Conservation (phyloP, 2,113 vertebrate species). For the Myodes glareolus region DNA sequence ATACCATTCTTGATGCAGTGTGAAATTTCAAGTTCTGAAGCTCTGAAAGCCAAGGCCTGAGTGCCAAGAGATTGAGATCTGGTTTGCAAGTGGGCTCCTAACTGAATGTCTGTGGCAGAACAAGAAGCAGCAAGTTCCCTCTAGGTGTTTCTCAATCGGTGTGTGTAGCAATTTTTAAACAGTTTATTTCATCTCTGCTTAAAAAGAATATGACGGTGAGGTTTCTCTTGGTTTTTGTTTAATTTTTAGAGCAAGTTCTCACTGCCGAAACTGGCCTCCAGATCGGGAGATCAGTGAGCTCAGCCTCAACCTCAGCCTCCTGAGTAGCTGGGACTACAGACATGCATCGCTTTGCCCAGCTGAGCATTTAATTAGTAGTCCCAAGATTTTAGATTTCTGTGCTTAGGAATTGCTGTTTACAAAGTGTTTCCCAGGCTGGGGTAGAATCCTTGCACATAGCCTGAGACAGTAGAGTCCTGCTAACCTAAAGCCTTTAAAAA, state of each 20-base stretch:
- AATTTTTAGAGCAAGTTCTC: neutral
- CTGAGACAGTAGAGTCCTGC: neutral
- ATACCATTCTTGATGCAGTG: neutral
- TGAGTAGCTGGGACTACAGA: neutral
- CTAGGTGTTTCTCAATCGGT: neutral
- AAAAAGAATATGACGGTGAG: neutral
- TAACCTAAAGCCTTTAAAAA: neutral
- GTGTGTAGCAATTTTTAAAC: neutral
- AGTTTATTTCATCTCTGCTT: neutral
- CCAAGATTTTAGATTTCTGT: neutral
- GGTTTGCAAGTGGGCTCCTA: neutral
- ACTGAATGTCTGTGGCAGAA: neutral
- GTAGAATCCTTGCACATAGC: neutral
- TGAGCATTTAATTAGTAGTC: neutral
- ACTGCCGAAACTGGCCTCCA: neutral
- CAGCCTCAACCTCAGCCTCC: neutral
- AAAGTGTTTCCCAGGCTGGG: neutral
- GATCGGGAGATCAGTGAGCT: neutral
- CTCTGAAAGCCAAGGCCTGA: neutral
- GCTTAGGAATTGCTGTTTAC: neutral
- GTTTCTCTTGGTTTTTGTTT: neutral
- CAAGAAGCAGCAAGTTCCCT: neutral
- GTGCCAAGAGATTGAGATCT: neutral
- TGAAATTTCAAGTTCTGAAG: neutral
- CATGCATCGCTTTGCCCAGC: too few species aligned